These are phyloP conservation scores for Tigriopus californicus DNA, from an alignment of 2,888 invertebrate genomes.

Conservation along the genomic window DNA sequence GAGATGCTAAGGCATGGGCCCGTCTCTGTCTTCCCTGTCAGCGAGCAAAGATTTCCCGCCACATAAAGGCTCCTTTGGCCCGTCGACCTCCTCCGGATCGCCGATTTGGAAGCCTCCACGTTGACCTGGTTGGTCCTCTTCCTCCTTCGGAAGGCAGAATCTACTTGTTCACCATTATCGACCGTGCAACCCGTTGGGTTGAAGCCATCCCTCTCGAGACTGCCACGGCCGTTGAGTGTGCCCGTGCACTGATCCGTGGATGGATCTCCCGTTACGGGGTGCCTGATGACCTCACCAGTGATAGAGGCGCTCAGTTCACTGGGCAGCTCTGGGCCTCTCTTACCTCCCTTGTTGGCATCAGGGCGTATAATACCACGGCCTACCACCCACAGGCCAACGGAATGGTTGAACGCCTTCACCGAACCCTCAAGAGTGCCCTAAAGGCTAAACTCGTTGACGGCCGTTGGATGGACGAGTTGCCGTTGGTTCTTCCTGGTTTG, in stretches of 20 bases:
- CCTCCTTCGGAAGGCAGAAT: conserved; percentile 8
- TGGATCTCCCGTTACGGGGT: conserved; percentile 21
- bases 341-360: not conserved
- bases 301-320: conserved; percentile 20
- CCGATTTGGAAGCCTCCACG: conserved; percentile 18
- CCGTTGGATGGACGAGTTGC: too few species aligned
- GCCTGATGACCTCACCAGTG: conserved; percentile 20
- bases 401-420: conserved; percentile 22
- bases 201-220: conserved; percentile 20
- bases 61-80: conserved; percentile 15
- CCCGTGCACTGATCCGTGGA: conserved; percentile 15
- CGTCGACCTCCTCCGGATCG: conserved; percentile 13
- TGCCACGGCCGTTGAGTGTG: conserved; percentile 18
- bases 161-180: conserved; percentile 18
- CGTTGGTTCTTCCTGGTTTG: too few species aligned
- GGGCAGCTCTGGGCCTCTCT: conserved; percentile 16
- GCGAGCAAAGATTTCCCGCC: conserved; percentile 16
- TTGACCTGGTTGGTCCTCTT: conserved; percentile 19
- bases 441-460: too few species aligned
- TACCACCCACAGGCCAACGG: conserved; percentile 17
- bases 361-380: conserved; percentile 4
- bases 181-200: conserved; percentile 19
- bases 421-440: too few species aligned
- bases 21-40: conserved; percentile 17
- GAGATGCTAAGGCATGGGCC: conserved; percentile 16